These are phyloP conservation scores for Nothobranchius kuhntae DNA, from an alignment of 2,113 vertebrate genomes.

Conservation along the genomic window DNA sequence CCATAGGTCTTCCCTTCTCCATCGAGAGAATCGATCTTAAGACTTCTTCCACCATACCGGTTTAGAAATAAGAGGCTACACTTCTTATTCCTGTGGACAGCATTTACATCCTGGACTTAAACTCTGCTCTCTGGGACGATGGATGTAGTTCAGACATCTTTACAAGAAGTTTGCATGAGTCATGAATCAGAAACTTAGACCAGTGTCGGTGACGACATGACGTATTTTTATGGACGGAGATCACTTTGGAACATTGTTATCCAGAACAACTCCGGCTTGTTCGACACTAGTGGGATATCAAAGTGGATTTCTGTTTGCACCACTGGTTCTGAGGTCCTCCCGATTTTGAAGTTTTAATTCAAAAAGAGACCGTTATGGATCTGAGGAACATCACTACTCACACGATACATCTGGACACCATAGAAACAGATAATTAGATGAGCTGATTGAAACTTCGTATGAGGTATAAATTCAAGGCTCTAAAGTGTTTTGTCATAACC, in stretches of 20 bases:
- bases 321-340: background rate
- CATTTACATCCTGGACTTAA: constrained; percentile 2
- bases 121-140: background rate
- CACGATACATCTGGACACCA: background rate
- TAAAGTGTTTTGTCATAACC: constrained; percentile 11
- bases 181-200: background rate
- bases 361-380: background rate
- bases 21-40: constrained; percentile 73
- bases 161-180: constrained; percentile 7
- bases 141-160: constrained; percentile 8
- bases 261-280: background rate
- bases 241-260: background rate
- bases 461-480: constrained; percentile 15
- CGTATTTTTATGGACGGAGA: too few species aligned
- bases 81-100: constrained; percentile 17
- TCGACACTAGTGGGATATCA: constrained; percentile 21
- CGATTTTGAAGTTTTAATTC: background rate
- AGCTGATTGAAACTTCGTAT: constrained; percentile 7
- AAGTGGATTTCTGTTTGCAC: background rate
- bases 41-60: constrained; percentile 16
- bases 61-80: constrained; percentile 20
- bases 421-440: background rate
- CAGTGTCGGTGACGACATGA: too few species aligned
- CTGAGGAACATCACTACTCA: background rate
- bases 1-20: constrained; percentile 72